These are phyloP conservation scores for Ophion costatus DNA, from an alignment of 2,888 invertebrate genomes.

Conservation along the genomic window DNA sequence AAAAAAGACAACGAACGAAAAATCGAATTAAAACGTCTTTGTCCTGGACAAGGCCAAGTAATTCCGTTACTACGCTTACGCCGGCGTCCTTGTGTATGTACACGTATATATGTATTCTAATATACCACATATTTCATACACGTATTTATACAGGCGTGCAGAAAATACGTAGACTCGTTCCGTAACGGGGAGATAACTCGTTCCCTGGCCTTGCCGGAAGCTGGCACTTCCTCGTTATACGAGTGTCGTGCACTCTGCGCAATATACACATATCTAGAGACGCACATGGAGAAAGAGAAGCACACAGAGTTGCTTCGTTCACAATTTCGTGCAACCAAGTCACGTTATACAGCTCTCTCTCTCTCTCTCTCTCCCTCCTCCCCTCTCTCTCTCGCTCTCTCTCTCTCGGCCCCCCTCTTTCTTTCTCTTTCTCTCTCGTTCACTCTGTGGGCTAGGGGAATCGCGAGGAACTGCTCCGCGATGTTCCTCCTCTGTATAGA, in stretches of 20 bases:
- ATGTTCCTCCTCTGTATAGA: slow-evolving; percentile 49
- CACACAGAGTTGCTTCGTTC: slow-evolving; percentile 31
- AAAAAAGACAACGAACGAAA: slow-evolving; percentile 1
- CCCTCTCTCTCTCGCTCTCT: not conserved
- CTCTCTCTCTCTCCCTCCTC: not conserved
- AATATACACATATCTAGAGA: slow-evolving; percentile 10
- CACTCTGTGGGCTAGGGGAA: slow-evolving; percentile 38
- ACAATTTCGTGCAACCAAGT: slow-evolving; percentile 61
- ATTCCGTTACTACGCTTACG: slow-evolving; percentile 54
- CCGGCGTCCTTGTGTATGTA: not conserved
- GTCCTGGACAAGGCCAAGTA: slow-evolving; percentile 64
- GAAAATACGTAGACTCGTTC: slow-evolving; percentile 66
- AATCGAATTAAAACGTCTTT: slow-evolving; percentile 54
- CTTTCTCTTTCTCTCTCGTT: slow-evolving; percentile 14
- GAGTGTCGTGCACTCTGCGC: slow-evolving; percentile 52
- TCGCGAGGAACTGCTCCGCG: slow-evolving; percentile 41
- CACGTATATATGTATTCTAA: not conserved
- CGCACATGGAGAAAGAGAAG: slow-evolving; percentile 6
- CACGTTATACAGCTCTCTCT: slow-evolving; percentile 60
- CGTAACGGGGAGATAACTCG: slow-evolving; percentile 68
- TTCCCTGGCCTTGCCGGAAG: slow-evolving; percentile 67
- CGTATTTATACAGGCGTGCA: slow-evolving; percentile 43
- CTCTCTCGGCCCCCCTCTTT: slow-evolving; percentile 4
- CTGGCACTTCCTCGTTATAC: slow-evolving; percentile 67
- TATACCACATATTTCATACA: slow-evolving; percentile 34